These are phyloP conservation scores for Drosophila sproati DNA, from an alignment of 1,140 invertebrate species.

Conservation along the genomic window DNA sequence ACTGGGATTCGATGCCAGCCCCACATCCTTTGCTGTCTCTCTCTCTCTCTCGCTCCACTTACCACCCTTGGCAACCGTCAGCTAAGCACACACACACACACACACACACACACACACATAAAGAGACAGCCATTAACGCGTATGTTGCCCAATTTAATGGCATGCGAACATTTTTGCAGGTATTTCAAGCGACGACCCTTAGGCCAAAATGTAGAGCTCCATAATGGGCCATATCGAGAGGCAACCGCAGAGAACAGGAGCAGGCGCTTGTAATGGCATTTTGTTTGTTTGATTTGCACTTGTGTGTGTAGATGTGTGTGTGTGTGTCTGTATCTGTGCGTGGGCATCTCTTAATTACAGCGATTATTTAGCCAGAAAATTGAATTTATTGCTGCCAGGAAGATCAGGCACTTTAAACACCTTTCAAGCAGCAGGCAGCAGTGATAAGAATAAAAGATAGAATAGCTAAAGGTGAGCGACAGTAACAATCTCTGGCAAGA, in stretches of 20 bases:
- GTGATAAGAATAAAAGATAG: neutral
- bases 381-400: slow-evolving; percentile 31
- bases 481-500: too few relatives aligned
- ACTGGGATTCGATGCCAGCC: slow-evolving; percentile 5
- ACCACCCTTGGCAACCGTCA: neutral
- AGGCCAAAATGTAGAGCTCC: slow-evolving; percentile 14
- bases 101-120: slow-evolving; percentile 8
- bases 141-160: slow-evolving; percentile 51
- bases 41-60: neutral
- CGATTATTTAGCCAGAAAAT: slow-evolving; percentile 55
- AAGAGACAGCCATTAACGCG: slow-evolving; percentile 45
- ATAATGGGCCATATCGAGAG: slow-evolving; percentile 1
- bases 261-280: slow-evolving; percentile 34
- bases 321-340: slow-evolving; percentile 23
- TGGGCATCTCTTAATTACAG: slow-evolving; percentile 51
- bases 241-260: neutral
- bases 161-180: slow-evolving; percentile 46
- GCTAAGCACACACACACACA: neutral
- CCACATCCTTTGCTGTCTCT: neutral
- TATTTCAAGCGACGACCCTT: slow-evolving; percentile 29
- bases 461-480: too few relatives aligned
- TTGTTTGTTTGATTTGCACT: slow-evolving; percentile 40
- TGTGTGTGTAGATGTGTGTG: neutral
- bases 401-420: slow-evolving; percentile 26
- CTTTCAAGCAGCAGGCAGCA: neutral